Evolutionary conservation across 2,888 invertebrate species (phyloP).

Genomic region (Baronia brevicornis): DNA sequence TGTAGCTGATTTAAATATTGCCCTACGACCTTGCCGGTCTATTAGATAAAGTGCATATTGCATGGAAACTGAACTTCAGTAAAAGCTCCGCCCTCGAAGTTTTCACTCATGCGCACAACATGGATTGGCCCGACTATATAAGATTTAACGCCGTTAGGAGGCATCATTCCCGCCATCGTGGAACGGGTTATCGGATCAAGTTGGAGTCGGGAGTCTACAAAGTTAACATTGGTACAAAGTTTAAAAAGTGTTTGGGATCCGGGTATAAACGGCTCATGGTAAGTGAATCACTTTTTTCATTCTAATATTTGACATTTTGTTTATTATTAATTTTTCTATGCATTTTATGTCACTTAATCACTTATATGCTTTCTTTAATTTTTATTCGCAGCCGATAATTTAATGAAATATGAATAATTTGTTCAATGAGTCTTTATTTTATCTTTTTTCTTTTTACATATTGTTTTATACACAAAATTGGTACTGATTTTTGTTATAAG

Average conservation of each 20-base stretch:
- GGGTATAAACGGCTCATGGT: constrained; percentile 9
- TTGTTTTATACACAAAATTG: too few species aligned
- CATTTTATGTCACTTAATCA: too few species aligned
- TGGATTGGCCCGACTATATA: constrained; percentile 39
- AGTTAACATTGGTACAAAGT: constrained; percentile 33
- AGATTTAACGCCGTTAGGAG: constrained; percentile 26
- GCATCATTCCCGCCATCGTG: constrained; percentile 50
- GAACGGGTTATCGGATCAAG: constrained; percentile 22
- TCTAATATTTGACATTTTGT: not conserved
- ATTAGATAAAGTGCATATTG: constrained; percentile 46
- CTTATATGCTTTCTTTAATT: too few species aligned
- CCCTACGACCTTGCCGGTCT: constrained; percentile 30
- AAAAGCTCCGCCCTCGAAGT: constrained; percentile 34
- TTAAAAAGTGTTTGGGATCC: constrained; percentile 28
- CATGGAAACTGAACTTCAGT: constrained; percentile 18
- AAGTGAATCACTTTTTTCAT: constrained; percentile 7
- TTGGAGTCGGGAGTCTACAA: constrained; percentile 16
- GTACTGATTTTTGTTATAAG: too few species aligned
- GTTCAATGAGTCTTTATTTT: too few species aligned
- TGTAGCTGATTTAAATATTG: constrained; percentile 21
- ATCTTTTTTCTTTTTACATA: too few species aligned
- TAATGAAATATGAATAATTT: too few species aligned
- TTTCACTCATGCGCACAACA: constrained; percentile 43
- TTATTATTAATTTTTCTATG: not conserved
- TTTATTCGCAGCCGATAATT: too few species aligned